Evolutionary conservation across 2,888 invertebrate species (phyloP).

Genomic region (Gonocerus acuteangulatus): DNA sequence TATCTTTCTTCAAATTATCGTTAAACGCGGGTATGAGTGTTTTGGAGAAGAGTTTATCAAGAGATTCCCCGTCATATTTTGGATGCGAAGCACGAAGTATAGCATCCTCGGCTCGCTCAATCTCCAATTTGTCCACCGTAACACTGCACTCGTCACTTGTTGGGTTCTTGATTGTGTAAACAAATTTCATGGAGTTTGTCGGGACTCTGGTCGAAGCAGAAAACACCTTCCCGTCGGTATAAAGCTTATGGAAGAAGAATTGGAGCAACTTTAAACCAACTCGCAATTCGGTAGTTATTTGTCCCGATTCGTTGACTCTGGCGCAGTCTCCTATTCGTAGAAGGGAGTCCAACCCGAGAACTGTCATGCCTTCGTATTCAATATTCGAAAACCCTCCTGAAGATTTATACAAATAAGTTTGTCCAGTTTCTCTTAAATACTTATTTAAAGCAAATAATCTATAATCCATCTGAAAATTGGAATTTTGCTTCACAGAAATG

Average conservation of each 20-base stretch:
- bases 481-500: no score
- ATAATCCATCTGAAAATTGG: no score
- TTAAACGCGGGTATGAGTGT: not conserved
- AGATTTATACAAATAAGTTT: no score
- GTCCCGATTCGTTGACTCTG: not conserved
- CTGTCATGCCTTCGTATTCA: not conserved
- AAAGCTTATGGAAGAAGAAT: not conserved
- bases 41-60: not conserved
- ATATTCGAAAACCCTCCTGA: no score
- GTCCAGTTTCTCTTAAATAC: no score
- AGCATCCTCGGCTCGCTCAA: not conserved
- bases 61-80: not conserved
- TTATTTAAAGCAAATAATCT: no score
- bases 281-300: not conserved
- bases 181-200: not conserved
- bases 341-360: not conserved
- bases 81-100: not conserved
- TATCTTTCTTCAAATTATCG: not conserved
- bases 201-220: not conserved
- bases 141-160: not conserved
- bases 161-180: not conserved
- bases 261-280: not conserved
- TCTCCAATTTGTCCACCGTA: not conserved
- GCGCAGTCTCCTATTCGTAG: not conserved
- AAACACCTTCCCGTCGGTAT: not conserved